Conservation (phyloP, 2,888 invertebrate genomes). For the Drosophila tanythrix region DNA sequence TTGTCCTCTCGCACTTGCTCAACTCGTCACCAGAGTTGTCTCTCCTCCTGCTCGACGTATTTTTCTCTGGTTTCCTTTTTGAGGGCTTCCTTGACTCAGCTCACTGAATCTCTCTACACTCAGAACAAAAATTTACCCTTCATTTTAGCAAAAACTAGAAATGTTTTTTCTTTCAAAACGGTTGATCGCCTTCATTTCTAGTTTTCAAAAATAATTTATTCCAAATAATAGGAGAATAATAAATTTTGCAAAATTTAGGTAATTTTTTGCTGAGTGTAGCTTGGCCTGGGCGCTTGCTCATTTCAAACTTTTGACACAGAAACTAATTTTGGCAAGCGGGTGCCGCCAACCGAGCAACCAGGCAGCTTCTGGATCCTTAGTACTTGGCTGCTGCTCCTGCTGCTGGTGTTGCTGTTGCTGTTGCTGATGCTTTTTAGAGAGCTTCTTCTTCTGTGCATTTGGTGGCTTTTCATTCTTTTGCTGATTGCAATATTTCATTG, state of each 20-base stretch:
- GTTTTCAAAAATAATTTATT: background rate
- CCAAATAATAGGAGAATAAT: background rate
- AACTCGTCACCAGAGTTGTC: constrained; percentile 16
- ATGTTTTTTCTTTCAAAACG: no score
- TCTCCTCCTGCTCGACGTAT: constrained; percentile 41
- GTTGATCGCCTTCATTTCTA: background rate
- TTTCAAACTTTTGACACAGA: constrained; percentile 81
- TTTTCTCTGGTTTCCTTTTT: constrained; percentile 37
- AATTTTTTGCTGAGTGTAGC: background rate
- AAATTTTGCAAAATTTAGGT: background rate
- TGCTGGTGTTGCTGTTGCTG: constrained; percentile 15
- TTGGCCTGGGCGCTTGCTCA: constrained; percentile 62
- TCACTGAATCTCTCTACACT: background rate
- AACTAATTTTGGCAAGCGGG: constrained; percentile 80
- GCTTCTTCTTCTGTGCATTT: constrained; percentile 55
- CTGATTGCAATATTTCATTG: constrained; percentile 82
- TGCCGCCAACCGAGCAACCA: constrained; percentile 57
- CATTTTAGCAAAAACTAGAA: background rate
- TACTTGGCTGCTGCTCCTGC: constrained; percentile 6
- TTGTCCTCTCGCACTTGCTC: constrained; percentile 65
- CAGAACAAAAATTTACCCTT: background rate
- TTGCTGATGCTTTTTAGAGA: constrained; percentile 8
- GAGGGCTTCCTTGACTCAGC: constrained; percentile 33
- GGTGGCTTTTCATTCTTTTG: constrained; percentile 79
- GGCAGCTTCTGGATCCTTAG: constrained; percentile 23